Percentiles rank a stretch among this genome's conserved stretches.
Evolutionary conservation across 1,140 invertebrate genomes (phyloP).

Genomic region (Fragariocoptes setiger): DNA sequence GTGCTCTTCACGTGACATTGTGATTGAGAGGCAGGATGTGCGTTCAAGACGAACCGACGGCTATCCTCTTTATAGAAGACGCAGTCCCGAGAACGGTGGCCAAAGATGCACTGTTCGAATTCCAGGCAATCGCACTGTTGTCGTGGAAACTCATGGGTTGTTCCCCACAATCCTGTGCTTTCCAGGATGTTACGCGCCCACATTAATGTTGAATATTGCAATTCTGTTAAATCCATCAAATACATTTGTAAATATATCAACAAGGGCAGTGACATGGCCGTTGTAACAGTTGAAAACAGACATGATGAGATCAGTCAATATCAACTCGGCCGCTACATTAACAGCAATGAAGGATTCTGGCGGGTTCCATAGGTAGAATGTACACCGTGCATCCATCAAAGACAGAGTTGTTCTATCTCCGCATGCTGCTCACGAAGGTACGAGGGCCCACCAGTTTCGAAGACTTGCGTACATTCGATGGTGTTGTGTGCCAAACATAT

Average conservation of each 20-base stretch:
- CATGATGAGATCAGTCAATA: slow-evolving; percentile 5
- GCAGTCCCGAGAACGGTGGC: slow-evolving; percentile 12
- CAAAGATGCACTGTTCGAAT: slow-evolving; percentile 12
- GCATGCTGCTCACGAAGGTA: slow-evolving; percentile 11
- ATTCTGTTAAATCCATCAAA: slow-evolving; percentile 13
- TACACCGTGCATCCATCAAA: slow-evolving; percentile 8
- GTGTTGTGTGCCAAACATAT: slow-evolving; percentile 3
- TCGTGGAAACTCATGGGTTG: slow-evolving; percentile 13
- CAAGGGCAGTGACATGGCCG: slow-evolving; percentile 14
- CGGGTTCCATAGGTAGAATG: slow-evolving; percentile 12
- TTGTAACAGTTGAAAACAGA: slow-evolving; percentile 2
- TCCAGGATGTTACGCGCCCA: slow-evolving; percentile 13
- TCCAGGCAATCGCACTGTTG: too few species aligned
- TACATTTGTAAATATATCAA: slow-evolving; percentile 15
- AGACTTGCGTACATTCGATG: slow-evolving; percentile 10
- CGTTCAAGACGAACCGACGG: not conserved
- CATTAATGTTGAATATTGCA: slow-evolving; percentile 15
- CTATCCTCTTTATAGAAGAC: slow-evolving; percentile 18
- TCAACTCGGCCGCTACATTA: slow-evolving; percentile 10
- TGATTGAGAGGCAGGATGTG: too few species aligned
- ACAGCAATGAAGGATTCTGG: slow-evolving; percentile 11
- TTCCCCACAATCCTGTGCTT: slow-evolving; percentile 15
- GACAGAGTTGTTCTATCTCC: slow-evolving; percentile 10
- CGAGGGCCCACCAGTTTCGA: slow-evolving; percentile 10
- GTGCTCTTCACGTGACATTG: too few species aligned